phyloP scores from a whole-genome alignment of 2,113 vertebrate genomes.

The Quiscalus mexicanus region DNA sequence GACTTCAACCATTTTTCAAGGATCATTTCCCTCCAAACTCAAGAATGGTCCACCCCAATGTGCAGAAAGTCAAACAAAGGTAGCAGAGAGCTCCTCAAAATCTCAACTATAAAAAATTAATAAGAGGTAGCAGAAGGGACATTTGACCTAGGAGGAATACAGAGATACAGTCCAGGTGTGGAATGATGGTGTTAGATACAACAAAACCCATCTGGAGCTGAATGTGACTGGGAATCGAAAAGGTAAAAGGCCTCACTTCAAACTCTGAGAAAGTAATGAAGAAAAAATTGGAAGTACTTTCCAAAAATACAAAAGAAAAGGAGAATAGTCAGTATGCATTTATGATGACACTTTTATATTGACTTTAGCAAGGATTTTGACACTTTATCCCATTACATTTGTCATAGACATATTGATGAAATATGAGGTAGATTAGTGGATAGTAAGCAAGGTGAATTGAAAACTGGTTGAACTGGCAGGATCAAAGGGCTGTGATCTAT shows the following conservation, averaged over 20 bases:
- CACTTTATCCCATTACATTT: neutral
- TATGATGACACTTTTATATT: neutral
- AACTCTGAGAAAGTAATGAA: neutral
- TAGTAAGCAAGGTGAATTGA: neutral
- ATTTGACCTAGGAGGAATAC: neutral
- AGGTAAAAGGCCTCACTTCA: neutral
- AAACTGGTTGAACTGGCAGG: neutral
- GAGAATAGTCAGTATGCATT: neutral
- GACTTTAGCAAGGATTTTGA: neutral
- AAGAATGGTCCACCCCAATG: neutral
- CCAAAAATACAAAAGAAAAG: neutral
- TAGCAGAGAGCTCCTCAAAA: neutral
- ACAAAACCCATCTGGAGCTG: neutral
- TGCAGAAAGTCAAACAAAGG: neutral
- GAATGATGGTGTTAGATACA: neutral
- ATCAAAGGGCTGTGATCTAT: neutral
- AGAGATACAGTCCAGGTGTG: neutral
- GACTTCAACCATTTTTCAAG: neutral
- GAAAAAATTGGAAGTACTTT: neutral
- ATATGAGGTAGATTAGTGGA: neutral
- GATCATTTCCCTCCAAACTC: neutral
- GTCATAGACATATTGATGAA: neutral
- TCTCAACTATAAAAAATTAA: neutral
- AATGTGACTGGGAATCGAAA: neutral
- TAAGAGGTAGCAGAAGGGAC: neutral